Evolutionary conservation across 1,140 invertebrate genomes (phyloP).

Genomic region (Periplaneta americana): DNA sequence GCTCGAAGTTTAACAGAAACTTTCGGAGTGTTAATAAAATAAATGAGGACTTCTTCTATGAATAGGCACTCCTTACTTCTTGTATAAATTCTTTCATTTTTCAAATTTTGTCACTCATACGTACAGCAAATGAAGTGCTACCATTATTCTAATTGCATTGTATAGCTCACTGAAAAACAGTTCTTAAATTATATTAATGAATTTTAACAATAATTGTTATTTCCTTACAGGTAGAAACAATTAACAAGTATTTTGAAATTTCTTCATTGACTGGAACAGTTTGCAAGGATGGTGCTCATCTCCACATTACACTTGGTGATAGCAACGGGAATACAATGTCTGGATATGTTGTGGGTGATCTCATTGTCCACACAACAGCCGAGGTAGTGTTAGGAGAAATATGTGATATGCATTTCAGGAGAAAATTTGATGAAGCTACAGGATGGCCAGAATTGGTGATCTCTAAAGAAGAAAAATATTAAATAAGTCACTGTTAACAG

Average conservation of each 20-base stretch:
- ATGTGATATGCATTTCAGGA: conserved; percentile 27
- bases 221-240: conserved; percentile 28
- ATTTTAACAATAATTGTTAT: too few species aligned
- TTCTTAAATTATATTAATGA: too few species aligned
- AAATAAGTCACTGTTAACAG: too few species aligned
- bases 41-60: too few species aligned
- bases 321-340: conserved; percentile 35
- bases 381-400: conserved; percentile 39
- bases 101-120: too few species aligned
- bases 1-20: too few species aligned
- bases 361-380: conserved; percentile 42
- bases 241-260: conserved; percentile 38
- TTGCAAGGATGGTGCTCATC: conserved; percentile 33
- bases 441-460: conserved; percentile 37
- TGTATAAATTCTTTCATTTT: too few species aligned
- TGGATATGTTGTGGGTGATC: conserved; percentile 40
- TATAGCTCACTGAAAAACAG: too few species aligned
- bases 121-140: too few species aligned
- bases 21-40: too few species aligned
- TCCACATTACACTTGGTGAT: conserved; percentile 38
- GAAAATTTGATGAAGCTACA: conserved; percentile 31
- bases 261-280: conserved; percentile 41
- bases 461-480: neutral
- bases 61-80: too few species aligned
- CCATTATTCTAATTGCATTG: too few species aligned